These are phyloP conservation scores for Saguinus imperator DNA, from an alignment of 2,113 vertebrate species.

Conservation along the genomic window DNA sequence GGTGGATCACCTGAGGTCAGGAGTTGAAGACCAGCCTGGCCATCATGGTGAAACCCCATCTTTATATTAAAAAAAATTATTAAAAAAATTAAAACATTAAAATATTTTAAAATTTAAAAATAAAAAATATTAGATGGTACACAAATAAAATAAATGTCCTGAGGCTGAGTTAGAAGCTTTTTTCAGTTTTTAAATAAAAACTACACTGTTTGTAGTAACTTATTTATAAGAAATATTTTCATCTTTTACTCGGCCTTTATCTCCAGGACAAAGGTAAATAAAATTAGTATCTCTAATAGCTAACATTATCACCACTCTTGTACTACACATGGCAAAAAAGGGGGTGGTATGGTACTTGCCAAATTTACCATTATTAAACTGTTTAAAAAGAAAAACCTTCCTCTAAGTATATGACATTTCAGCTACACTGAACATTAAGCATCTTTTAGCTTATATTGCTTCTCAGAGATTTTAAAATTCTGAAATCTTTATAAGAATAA, in stretches of 20 bases:
- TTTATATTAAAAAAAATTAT: too few relatives aligned
- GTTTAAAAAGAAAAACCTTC: background rate
- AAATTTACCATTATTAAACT: background rate
- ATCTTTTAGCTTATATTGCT: background rate
- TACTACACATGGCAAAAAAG: background rate
- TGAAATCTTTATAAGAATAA: background rate
- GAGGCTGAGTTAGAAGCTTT: background rate
- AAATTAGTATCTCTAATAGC: background rate
- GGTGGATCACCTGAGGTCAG: too few relatives aligned
- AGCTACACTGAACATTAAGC: background rate
- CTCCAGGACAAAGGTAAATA: constrained; percentile 20
- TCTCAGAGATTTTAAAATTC: background rate
- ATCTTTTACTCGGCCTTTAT: constrained; percentile 31
- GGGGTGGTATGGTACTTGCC: background rate
- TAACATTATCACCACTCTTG: background rate
- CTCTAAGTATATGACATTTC: background rate
- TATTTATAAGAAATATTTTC: constrained; percentile 39
- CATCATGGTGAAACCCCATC: too few relatives aligned
- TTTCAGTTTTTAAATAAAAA: background rate
- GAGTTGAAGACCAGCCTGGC: too few relatives aligned
- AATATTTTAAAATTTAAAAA: too few relatives aligned
- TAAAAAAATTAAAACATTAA: too few relatives aligned
- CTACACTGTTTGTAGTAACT: background rate
- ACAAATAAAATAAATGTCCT: constrained; percentile 15
- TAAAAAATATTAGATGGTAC: background rate